Percentiles rank a stretch among this genome's conserved stretches.
phyloP scores from a whole-genome alignment of 2,797 vertebrate genomes.

The Nyctibius grandis region DNA sequence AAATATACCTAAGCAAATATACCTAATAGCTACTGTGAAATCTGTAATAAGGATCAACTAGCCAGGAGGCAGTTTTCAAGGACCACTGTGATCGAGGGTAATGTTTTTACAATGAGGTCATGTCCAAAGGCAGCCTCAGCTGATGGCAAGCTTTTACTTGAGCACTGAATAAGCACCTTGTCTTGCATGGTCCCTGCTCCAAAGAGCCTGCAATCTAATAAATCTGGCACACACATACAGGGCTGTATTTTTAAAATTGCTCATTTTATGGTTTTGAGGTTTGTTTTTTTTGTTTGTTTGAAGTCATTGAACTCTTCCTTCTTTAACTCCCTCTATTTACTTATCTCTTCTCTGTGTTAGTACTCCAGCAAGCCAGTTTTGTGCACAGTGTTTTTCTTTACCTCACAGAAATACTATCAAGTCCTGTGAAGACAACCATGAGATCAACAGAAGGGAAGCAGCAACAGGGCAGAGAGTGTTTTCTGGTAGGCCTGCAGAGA shows the following conservation, averaged over 20 bases:
- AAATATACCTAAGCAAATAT: neutral
- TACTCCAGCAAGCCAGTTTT: neutral
- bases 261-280: neutral
- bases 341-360: neutral
- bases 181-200: neutral
- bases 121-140: slow-evolving; percentile 21
- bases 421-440: neutral
- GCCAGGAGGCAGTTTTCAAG: neutral
- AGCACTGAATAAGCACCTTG: slow-evolving; percentile 43
- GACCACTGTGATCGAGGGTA: slow-evolving; percentile 6
- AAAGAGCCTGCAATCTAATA: neutral
- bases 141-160: slow-evolving; percentile 6
- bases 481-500: neutral
- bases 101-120: slow-evolving; percentile 54
- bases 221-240: neutral
- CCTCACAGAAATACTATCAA: neutral
- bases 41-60: neutral
- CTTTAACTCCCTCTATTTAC: neutral
- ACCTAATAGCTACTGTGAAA: neutral
- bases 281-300: neutral
- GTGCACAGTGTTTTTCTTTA: neutral
- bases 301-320: neutral
- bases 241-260: neutral
- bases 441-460: neutral
- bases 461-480: neutral